Base-by-base conservation (phyloP, 2,797 vertebrate genomes). In the Dallia pectoralis region DNA sequence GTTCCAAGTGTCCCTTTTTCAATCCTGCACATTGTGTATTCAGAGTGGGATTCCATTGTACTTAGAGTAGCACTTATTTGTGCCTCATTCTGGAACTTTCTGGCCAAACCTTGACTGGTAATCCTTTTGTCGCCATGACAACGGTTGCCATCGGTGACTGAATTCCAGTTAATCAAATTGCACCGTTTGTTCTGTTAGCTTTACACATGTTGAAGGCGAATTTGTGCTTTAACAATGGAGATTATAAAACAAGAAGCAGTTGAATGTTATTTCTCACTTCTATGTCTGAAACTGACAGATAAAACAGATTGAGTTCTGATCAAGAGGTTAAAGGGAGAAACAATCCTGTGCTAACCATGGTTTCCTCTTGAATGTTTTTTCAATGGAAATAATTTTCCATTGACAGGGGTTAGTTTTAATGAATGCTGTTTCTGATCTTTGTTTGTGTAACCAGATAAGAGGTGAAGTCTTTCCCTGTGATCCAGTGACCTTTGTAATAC, bases 111-210 rank as follows among this genome's bases (percentile, higher is more conserved):
- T 63, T 63, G 33, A 48, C 63, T 51, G 62, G 27, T 65, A 8
- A 69, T 69, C 16, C 9, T 44, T 67, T 29, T 47, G 72, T 74
- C 68, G 51, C 73, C 53, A 59, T 59, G 53, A 74, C 66, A 49
- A 69, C 73, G 30, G 66, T 62, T 59, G 59, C 62, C 18, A 44
- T 49, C 44, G 40, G 73, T 32, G 73, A 74, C 66, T 53, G 18
- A 67, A 74, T 69, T 74, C 65, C 51, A 44, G 22, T 36, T 14
- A 47, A 48, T 16, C 19, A 56, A 67, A 44, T 33, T 33, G 5
- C n/a, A 3, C 3, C 44, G 1, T 66, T 44, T 44, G n/a, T 44
- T 44, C 40, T 44, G 40, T 44, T 44, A 12, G 40, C 40, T 44
- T 44, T 9, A 44, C 11, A 14, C 12, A 12, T 44, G 2, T 44